These are phyloP conservation scores for Dimorphilus gyrociliatus DNA, from an alignment of 2,888 invertebrate species.

Conservation along the genomic window DNA sequence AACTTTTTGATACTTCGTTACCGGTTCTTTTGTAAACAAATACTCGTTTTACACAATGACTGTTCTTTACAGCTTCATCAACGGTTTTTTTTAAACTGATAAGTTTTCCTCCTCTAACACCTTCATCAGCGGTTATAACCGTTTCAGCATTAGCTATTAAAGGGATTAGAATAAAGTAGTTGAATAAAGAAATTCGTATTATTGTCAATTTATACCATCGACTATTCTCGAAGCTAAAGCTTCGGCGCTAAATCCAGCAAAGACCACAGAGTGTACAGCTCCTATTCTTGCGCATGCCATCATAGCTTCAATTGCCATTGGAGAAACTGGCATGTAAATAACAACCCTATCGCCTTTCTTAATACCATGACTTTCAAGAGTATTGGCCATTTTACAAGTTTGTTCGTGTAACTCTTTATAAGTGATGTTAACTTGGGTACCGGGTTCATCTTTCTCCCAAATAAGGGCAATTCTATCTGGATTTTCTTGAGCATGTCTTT, in stretches of 20 bases:
- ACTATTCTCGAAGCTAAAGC: slow-evolving; percentile 39
- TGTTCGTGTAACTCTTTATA: slow-evolving; percentile 34
- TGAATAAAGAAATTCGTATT: no score
- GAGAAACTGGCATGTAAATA: slow-evolving; percentile 40
- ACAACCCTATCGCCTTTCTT: slow-evolving; percentile 40
- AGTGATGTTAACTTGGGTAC: slow-evolving; percentile 31
- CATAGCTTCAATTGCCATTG: slow-evolving; percentile 39
- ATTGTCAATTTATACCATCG: no score
- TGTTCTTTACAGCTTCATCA: slow-evolving; percentile 35
- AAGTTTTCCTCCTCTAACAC: slow-evolving; percentile 35
- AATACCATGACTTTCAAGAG: slow-evolving; percentile 32
- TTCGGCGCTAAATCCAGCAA: slow-evolving; percentile 42
- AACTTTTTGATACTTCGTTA: slow-evolving; percentile 25
- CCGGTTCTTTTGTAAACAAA: slow-evolving; percentile 37
- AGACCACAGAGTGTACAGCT: slow-evolving; percentile 41
- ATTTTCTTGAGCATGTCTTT: slow-evolving; percentile 30
- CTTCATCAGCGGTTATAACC: slow-evolving; percentile 40
- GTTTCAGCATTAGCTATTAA: slow-evolving; percentile 39
- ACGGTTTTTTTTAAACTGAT: slow-evolving; percentile 39
- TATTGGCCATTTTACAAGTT: slow-evolving; percentile 35
- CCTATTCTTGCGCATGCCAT: slow-evolving; percentile 42
- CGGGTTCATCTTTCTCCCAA: slow-evolving; percentile 42
- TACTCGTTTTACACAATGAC: slow-evolving; percentile 36
- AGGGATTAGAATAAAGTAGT: no score
- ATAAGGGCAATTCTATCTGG: slow-evolving; percentile 37